Evolutionary conservation across 1,140 invertebrate genomes (phyloP), one percentile per base, ranked within the genome.

Genomic region (Venustaconcha ellipsiformis): DNA sequence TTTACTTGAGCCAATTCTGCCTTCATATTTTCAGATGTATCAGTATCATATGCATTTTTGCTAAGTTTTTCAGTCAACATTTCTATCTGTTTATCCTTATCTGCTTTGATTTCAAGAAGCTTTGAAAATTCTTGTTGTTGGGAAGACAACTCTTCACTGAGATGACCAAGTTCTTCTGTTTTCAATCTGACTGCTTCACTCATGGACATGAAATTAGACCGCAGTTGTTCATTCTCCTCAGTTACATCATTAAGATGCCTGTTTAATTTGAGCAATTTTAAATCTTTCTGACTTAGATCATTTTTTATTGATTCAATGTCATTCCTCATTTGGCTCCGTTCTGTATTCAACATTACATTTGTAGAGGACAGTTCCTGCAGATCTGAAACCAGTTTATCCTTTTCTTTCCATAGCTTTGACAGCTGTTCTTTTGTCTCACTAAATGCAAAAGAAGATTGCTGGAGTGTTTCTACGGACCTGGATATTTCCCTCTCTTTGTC

Each of bases 31-130:
- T 71, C 20, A 8, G 57, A 12, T 48, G 58, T 64, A 57, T 72
- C 71, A 48, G 37, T 48, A 48, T 48, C 37, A 48, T 0, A 11
- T 71, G 74, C 71, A n/a, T 58, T 59, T n/a, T 26, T 30, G 57
- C 66, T 48, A 14, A 78, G 55, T 20, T 76, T 56, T 26, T 76
- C 73, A 30, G 70, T 60, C 18, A 79, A 56, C 59, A 60, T 56
- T 63, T 20, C 14, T 26, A 84, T 56, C 55, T 60, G 68, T 15
- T 80, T 68, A 48, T 83, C 74, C 57, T 78, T 60, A 26, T 78
- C 72, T 20, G 76, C 20, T 70, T 70, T 70, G 13, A 17, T 70
- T 20, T 70, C 18, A 4, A 56, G n/a, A 14, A 70, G 13, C 57
- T 23, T 23, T 17, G 5, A 30, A 20, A 66, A 6, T 17, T 66